Evolutionary conservation across 1,140 invertebrate genomes (phyloP).

Genomic region (Amyelois transitella): DNA sequence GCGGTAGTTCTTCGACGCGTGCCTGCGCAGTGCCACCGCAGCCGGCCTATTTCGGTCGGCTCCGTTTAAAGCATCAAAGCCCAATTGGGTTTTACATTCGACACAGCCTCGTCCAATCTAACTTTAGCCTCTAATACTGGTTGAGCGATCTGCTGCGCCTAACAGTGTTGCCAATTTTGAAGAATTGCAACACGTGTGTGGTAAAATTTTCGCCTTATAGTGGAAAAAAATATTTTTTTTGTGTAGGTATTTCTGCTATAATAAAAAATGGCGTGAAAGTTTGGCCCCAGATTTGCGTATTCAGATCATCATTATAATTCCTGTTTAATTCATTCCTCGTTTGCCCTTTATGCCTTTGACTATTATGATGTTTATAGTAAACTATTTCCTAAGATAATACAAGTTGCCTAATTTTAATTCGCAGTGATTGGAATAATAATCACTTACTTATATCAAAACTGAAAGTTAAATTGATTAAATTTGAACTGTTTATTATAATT

Average conservation of each 20-base stretch:
- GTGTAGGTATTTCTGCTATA: too few species aligned
- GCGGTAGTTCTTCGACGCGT: too few species aligned
- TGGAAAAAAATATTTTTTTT: conserved; percentile 11
- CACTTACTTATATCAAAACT: not conserved
- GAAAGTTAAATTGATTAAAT: conserved; percentile 6
- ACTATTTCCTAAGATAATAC: too few species aligned
- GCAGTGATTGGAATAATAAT: too few species aligned
- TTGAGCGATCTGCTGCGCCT: conserved; percentile 21
- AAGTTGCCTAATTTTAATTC: too few species aligned
- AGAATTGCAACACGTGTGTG: not conserved
- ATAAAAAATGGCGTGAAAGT: too few species aligned
- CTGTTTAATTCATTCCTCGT: too few species aligned
- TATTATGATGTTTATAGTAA: too few species aligned
- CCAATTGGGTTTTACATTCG: conserved; percentile 65
- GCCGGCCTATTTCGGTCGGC: conserved; percentile 43
- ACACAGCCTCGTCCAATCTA: conserved; percentile 57
- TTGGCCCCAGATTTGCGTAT: too few species aligned
- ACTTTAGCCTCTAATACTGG: conserved; percentile 48
- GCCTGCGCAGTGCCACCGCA: not conserved
- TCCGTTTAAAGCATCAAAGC: conserved; percentile 59
- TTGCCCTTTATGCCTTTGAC: too few species aligned
- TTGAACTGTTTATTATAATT: conserved; percentile 5
- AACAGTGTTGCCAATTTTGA: conserved; percentile 9
- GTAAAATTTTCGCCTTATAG: not conserved
- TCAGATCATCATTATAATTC: too few species aligned